Base-by-base conservation (phyloP, 2,113 vertebrate genomes). In the Tychaedon coryphoeus region DNA sequence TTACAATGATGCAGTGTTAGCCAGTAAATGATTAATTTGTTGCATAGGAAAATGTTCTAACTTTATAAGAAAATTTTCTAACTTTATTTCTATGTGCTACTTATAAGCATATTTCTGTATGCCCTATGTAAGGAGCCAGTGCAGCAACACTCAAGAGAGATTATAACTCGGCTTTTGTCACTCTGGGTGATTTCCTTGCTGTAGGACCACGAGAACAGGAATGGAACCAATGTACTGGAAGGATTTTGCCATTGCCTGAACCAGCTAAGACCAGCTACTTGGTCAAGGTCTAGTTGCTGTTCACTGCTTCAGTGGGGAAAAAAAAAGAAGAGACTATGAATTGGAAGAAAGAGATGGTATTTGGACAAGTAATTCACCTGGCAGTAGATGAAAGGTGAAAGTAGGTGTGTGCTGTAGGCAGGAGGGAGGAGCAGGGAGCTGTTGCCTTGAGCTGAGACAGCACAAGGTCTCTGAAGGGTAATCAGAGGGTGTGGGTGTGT, bases 401-500 rank as follows among this genome's bases (percentile, higher is more conserved):
- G 53, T 14, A 51, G 23, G 14, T 40, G 6, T 0, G 0, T 47
- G 38, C 8, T 29, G 10, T 19, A 45, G 45, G 18, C 29, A 38
- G 53, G 33, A 72, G 16, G 9, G 29, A 75, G 45, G 19, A 58
- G 19, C 13, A 12, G 14, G 42, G 25, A 74, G 25, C 28, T 71
- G 24, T 51, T 0, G 1, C 5, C 28, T 64, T 4, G 2, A 86
- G 72, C 26, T 73, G 64, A 64, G 29, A 17, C 36, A 62, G 19
- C 43, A 31, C 14, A 47, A 65, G 28, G 33, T 72, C 48, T 33
- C 26, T 8, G 18, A 1, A 2, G 26, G 4, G 12, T 73, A 40
- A 8, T 53, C 2, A 1, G n/a, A 70, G 36, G 8, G 1, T 45
- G 42, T 2, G 3, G 14, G 4, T 17, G 25, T 40, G 19, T 34